phyloP scores from a whole-genome alignment of 2,888 invertebrate species.

The Cetonia aurata region DNA sequence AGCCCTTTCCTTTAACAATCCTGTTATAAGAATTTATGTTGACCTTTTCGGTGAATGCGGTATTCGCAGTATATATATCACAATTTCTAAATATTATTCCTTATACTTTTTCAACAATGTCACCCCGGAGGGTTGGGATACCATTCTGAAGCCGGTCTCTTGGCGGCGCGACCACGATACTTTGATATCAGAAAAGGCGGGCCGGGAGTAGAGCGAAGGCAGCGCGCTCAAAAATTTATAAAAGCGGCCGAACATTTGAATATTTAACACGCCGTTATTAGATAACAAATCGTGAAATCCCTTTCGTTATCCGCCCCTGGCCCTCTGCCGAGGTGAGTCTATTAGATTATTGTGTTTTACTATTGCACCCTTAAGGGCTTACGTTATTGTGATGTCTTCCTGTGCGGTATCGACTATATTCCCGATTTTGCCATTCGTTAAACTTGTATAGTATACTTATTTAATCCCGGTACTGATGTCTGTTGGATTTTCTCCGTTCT shows the following conservation, averaged over 20 bases:
- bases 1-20: too few species aligned
- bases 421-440: too few species aligned
- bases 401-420: too few species aligned
- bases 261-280: conserved; percentile 25
- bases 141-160: conserved; percentile 29
- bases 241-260: conserved; percentile 14
- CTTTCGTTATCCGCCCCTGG: not conserved
- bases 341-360: too few species aligned
- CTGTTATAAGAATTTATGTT: not conserved
- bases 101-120: conserved; percentile 35
- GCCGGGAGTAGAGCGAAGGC: conserved; percentile 10
- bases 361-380: too few species aligned
- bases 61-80: conserved; percentile 24
- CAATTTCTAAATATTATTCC: conserved; percentile 35
- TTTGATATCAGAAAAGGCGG: conserved; percentile 24
- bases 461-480: too few species aligned
- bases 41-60: not conserved
- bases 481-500: too few species aligned
- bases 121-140: conserved; percentile 25
- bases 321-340: too few species aligned
- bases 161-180: conserved; percentile 26
- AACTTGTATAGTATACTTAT: too few species aligned
- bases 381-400: too few species aligned
- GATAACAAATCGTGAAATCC: conserved; percentile 14
- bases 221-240: conserved; percentile 23